Conservation (phyloP, 23 tunicate genomes). For the Corella eumyota region DNA sequence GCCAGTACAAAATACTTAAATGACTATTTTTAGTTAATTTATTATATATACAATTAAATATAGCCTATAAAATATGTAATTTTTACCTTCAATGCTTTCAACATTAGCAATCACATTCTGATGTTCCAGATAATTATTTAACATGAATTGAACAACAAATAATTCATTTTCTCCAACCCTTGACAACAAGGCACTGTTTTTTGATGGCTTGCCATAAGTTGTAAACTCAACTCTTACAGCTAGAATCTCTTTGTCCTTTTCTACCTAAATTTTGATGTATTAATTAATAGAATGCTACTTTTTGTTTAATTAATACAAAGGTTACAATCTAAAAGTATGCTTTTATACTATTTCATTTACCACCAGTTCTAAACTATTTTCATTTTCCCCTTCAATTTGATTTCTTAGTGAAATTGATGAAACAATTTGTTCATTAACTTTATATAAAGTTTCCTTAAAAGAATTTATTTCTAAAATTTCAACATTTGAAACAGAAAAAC, state of each 20-base stretch:
- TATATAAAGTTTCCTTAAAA: conserved; percentile 14
- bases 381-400: conserved; percentile 2
- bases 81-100: conserved; percentile 31
- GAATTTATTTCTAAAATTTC: conserved; percentile 7
- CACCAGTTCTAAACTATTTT: not conserved
- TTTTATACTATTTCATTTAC: not conserved
- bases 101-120: conserved; percentile 23
- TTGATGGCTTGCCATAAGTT: conserved; percentile 14
- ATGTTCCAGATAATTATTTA: conserved; percentile 32
- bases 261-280: too few relatives aligned
- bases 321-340: not conserved
- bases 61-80: not conserved
- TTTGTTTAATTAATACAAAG: too few relatives aligned
- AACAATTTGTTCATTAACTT: conserved; percentile 20
- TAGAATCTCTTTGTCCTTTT: too few relatives aligned
- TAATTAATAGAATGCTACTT: too few relatives aligned
- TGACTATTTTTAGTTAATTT: too few relatives aligned
- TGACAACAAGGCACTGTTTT: conserved; percentile 7
- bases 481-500: conserved; percentile 16
- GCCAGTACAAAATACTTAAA: too few relatives aligned
- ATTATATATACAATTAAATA: not conserved
- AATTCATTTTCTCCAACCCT: conserved; percentile 25
- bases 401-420: conserved; percentile 8
- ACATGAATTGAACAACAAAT: conserved; percentile 28
- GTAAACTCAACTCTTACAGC: conserved; percentile 16